phyloP scores from a whole-genome alignment of 2,888 invertebrate genomes.

The Platycheirus albimanus region DNA sequence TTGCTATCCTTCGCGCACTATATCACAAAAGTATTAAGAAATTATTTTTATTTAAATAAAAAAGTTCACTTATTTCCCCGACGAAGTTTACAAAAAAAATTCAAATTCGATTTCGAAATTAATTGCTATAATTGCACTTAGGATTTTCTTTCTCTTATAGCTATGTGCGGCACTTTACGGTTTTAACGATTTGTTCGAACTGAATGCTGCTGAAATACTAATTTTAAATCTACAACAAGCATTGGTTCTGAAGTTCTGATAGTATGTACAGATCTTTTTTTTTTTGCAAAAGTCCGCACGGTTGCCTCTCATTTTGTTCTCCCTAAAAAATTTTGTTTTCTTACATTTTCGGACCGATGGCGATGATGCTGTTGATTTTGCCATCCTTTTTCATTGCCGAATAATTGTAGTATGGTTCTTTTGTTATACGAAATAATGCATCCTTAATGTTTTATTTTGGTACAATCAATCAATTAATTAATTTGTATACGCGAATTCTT shows the following conservation, averaged over 20 bases:
- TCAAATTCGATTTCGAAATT: constrained; percentile 25
- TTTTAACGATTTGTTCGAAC: constrained; percentile 81
- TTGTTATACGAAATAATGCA: constrained; percentile 50
- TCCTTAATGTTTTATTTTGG: constrained; percentile 56
- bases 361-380: constrained; percentile 41
- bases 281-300: constrained; percentile 52
- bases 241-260: constrained; percentile 68
- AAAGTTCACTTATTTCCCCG: too few species aligned
- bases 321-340: constrained; percentile 55
- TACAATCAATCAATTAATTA: constrained; percentile 74
- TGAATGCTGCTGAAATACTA: constrained; percentile 83
- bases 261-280: constrained; percentile 50
- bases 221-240: constrained; percentile 79
- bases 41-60: constrained; percentile 3
- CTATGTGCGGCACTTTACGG: constrained; percentile 53
- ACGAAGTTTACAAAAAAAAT: too few species aligned
- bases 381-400: constrained; percentile 67
- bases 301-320: constrained; percentile 62
- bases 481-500: constrained; percentile 60
- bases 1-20: constrained; percentile 18
- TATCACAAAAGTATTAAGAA: constrained; percentile 26
- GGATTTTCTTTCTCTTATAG: constrained; percentile 27
- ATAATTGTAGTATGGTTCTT: constrained; percentile 39
- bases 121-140: constrained; percentile 54
- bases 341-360: constrained; percentile 18